Conservation (phyloP, 2,888 invertebrate genomes). For the Heliothis peltigera region DNA sequence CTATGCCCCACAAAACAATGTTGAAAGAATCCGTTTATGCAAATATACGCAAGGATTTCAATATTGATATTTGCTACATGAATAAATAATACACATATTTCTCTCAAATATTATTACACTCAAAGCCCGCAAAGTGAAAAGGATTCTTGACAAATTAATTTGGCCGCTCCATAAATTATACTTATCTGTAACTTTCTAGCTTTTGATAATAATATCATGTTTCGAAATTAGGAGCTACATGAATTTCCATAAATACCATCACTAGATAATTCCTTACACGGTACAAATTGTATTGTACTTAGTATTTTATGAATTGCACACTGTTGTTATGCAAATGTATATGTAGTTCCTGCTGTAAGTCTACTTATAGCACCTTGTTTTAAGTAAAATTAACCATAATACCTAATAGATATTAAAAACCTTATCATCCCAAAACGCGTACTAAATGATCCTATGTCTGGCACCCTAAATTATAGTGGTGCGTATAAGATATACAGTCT, state of each 20-base stretch:
- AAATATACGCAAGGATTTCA: background rate
- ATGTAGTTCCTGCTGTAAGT: background rate
- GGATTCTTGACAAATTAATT: constrained; percentile 18
- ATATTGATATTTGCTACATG: background rate
- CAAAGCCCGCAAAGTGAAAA: constrained; percentile 19
- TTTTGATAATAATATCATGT: constrained; percentile 37
- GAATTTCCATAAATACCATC: constrained; percentile 14
- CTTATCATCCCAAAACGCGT: background rate
- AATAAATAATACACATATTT: background rate
- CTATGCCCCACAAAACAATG: too few species aligned
- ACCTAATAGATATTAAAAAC: too few species aligned
- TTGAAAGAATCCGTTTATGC: too few species aligned
- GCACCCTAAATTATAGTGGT: constrained; percentile 6
- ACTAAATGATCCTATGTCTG: constrained; percentile 12
- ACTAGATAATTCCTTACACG: background rate
- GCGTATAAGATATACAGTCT: constrained; percentile 20
- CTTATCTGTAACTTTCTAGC: constrained; percentile 14
- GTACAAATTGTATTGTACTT: background rate
- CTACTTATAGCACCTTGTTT: too few species aligned
- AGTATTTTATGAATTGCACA: background rate
- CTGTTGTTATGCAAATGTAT: too few species aligned
- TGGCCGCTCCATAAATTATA: constrained; percentile 27
- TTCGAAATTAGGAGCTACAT: constrained; percentile 35
- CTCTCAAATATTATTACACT: background rate
- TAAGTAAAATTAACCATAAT: too few species aligned